Conservation (phyloP, 2,113 vertebrate genomes). For the Aleadryas rufinucha region DNA sequence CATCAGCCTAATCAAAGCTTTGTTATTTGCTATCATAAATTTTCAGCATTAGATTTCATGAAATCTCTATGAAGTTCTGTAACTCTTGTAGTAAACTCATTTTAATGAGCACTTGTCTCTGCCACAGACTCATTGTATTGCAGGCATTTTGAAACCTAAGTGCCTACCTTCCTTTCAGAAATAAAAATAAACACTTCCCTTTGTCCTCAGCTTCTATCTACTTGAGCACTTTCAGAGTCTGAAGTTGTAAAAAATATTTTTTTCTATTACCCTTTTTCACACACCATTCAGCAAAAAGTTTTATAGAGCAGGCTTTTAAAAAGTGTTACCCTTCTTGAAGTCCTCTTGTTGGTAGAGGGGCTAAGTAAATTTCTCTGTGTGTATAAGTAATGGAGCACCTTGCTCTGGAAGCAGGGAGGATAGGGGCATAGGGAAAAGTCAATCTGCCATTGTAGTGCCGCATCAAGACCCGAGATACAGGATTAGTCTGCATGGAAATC, state of each 20-base stretch:
- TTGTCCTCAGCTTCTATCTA: not conserved
- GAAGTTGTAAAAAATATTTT: too few relatives aligned
- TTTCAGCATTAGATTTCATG: not conserved
- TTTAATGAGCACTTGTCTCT: not conserved
- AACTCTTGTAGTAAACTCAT: not conserved
- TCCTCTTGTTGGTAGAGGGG: not conserved
- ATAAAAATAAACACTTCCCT: not conserved
- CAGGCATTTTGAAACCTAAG: not conserved
- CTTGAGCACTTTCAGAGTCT: not conserved
- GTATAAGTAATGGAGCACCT: not conserved
- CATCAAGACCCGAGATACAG: fast-evolving
- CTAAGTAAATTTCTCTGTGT: not conserved
- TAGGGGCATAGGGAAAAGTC: not conserved
- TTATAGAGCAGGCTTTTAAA: not conserved
- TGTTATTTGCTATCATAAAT: not conserved
- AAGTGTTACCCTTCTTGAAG: not conserved
- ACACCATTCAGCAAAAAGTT: not conserved
- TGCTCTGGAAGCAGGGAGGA: not conserved
- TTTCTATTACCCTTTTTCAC: not conserved
- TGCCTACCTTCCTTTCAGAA: not conserved
- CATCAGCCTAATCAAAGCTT: not conserved
- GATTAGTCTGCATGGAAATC: not conserved
- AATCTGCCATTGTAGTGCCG: not conserved
- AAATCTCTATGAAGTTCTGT: not conserved
- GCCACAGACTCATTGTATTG: not conserved